These are phyloP conservation scores for Penaeus japonicus DNA, from an alignment of 1,140 invertebrate genomes.

Conservation along the genomic window DNA sequence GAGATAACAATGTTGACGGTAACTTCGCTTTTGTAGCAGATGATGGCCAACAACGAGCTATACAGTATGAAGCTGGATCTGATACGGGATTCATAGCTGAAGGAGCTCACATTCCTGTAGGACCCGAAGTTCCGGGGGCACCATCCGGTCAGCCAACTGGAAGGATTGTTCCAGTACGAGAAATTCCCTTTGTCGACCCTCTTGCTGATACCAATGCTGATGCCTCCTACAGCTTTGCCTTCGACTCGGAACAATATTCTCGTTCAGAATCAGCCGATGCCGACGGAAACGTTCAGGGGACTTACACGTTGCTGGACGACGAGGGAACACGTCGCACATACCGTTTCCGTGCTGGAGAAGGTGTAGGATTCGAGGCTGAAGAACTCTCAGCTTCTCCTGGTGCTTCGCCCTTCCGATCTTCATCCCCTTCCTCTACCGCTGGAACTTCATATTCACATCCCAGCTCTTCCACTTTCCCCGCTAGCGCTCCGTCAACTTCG, in stretches of 20 bases:
- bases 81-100: constrained; percentile 58
- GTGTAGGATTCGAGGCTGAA: constrained; percentile 54
- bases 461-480: not conserved
- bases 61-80: constrained; percentile 51
- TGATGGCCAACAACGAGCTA: constrained; percentile 36
- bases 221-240: constrained; percentile 60
- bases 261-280: constrained; percentile 58
- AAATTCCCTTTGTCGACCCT: constrained; percentile 50
- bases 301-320: constrained; percentile 62
- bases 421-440: too few relatives aligned
- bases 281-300: constrained; percentile 61
- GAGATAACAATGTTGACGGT: constrained; percentile 33
- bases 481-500: not conserved
- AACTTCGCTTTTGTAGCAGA: too few relatives aligned
- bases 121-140: constrained; percentile 51
- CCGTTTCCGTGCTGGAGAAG: constrained; percentile 49
- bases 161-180: constrained; percentile 43
- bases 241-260: constrained; percentile 59
- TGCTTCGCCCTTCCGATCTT: not conserved
- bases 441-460: not conserved
- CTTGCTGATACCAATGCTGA: constrained; percentile 50
- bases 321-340: constrained; percentile 43
- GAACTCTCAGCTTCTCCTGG: constrained; percentile 28
- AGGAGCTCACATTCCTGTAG: constrained; percentile 56
- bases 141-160: constrained; percentile 55